These are phyloP conservation scores for Cyanocitta stelleri DNA, from an alignment of 2,113 vertebrate species.

Conservation along the genomic window DNA sequence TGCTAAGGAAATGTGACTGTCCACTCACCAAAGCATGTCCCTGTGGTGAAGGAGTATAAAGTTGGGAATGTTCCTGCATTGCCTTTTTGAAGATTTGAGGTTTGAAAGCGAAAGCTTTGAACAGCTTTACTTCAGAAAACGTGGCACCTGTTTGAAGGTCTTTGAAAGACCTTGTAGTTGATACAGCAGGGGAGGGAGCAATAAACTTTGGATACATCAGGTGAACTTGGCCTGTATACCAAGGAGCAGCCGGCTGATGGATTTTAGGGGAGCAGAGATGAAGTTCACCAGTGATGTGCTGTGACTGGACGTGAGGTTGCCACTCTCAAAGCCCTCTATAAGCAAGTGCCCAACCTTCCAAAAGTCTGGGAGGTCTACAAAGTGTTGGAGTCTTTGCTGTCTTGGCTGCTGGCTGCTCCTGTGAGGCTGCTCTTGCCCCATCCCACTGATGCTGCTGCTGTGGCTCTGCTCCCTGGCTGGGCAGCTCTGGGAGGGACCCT, in stretches of 20 bases:
- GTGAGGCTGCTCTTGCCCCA: not conserved
- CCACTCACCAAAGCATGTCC: not conserved
- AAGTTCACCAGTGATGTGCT: not conserved
- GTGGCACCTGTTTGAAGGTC: not conserved
- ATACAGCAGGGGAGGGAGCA: rapidly evolving
- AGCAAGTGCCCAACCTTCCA: not conserved
- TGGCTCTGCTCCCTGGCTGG: not conserved
- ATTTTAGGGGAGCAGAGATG: not conserved
- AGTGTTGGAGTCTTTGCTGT: not conserved
- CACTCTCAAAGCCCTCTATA: not conserved
- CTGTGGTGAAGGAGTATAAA: not conserved
- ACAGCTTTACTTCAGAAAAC: not conserved
- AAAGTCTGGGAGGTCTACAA: not conserved
- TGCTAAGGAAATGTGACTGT: rapidly evolving
- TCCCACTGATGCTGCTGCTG: rapidly evolving
- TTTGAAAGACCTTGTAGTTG: not conserved
- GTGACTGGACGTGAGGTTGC: not conserved
- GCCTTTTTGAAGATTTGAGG: not conserved
- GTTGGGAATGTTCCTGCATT: not conserved
- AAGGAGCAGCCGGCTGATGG: not conserved
- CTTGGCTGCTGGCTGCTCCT: not conserved
- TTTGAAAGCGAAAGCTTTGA: not conserved
- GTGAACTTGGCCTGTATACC: rapidly evolving
- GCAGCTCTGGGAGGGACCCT: not conserved
- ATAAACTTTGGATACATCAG: not conserved